phyloP scores from a whole-genome alignment of 2,113 vertebrate species.

The Gallinago undulata region DNA sequence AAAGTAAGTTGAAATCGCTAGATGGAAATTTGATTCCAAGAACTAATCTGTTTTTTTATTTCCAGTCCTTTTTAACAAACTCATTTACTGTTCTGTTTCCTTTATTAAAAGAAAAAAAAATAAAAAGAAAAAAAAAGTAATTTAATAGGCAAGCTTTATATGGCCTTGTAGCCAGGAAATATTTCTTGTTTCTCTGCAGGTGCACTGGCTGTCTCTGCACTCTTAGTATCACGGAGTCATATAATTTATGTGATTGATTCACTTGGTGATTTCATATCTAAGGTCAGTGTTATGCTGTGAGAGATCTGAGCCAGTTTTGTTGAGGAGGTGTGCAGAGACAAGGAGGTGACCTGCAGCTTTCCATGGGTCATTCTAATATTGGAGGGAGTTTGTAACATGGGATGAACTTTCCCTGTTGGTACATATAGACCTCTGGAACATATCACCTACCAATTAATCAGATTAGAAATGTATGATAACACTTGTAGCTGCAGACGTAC shows the following conservation, averaged over 20 bases:
- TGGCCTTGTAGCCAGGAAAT: neutral
- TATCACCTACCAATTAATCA: neutral
- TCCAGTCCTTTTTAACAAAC: neutral
- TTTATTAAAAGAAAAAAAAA: neutral
- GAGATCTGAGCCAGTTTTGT: neutral
- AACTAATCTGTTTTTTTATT: neutral
- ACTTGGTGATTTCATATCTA: neutral
- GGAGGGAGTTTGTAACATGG: neutral
- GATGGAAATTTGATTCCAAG: neutral
- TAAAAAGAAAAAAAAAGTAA: fast-evolving
- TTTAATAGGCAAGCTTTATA: neutral
- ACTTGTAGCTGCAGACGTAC: neutral
- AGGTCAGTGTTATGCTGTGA: neutral
- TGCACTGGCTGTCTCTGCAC: neutral
- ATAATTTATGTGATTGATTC: neutral
- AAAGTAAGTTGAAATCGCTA: neutral
- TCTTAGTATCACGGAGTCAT: neutral
- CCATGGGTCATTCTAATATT: neutral
- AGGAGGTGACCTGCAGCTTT: neutral
- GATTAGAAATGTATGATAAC: neutral
- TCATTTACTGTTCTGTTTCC: neutral
- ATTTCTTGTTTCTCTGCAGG: neutral
- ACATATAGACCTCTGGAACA: neutral
- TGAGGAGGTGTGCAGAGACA: neutral
- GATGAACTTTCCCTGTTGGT: neutral